Conservation (phyloP, 2,888 invertebrate species). For the Pollenia griseotomentosa region DNA sequence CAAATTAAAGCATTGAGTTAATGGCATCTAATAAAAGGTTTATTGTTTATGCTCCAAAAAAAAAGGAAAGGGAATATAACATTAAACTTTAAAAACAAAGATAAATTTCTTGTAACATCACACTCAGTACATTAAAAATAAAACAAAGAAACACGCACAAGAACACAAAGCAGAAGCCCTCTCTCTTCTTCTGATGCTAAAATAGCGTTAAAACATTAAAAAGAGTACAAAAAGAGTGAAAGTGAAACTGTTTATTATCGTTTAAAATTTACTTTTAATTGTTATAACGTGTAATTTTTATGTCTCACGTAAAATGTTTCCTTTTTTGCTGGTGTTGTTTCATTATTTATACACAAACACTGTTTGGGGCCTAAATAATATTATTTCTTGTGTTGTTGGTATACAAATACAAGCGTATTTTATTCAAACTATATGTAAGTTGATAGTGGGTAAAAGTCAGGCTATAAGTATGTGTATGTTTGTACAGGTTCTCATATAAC, state of each 20-base stretch:
- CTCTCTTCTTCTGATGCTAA: too few relatives aligned
- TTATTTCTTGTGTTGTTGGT: too few relatives aligned
- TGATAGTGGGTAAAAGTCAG: too few relatives aligned
- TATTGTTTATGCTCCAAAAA: neutral
- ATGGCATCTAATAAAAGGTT: constrained; percentile 8
- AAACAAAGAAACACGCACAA: neutral
- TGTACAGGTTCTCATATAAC: too few relatives aligned
- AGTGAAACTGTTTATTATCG: constrained; percentile 28
- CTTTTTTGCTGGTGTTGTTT: neutral
- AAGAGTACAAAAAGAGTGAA: neutral
- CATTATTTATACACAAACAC: too few relatives aligned
- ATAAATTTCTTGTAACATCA: neutral
- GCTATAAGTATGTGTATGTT: too few relatives aligned
- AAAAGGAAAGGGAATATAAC: neutral
- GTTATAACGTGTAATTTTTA: constrained; percentile 33
- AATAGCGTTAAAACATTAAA: too few relatives aligned
- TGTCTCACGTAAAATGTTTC: constrained; percentile 30
- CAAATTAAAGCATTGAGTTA: neutral
- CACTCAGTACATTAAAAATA: neutral
- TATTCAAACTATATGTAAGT: too few relatives aligned
- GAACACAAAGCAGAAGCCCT: neutral
- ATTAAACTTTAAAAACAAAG: constrained; percentile 2
- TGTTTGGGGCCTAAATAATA: too few relatives aligned
- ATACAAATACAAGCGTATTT: too few relatives aligned
- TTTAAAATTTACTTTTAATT: constrained; percentile 23